These are phyloP conservation scores for Benthosema pterotum DNA, from an alignment of 2,797 vertebrate genomes.

Conservation along the genomic window DNA sequence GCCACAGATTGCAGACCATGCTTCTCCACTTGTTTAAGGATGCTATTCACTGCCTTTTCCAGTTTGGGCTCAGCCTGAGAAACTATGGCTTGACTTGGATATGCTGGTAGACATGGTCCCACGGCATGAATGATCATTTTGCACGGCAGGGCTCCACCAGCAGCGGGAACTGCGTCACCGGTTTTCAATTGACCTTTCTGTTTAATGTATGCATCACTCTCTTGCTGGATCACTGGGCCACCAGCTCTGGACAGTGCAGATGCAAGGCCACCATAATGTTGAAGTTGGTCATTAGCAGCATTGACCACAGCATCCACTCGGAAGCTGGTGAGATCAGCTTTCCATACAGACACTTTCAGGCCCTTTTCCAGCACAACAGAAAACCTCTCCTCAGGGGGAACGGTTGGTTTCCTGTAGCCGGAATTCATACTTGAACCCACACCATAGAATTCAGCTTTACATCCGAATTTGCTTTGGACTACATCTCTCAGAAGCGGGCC, in stretches of 20 bases:
- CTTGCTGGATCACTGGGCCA: conserved; percentile 75
- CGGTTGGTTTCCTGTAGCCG: neutral
- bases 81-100: accelerated
- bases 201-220: conserved; percentile 41
- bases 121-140: conserved; percentile 86
- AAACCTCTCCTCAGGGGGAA: conserved; percentile 54
- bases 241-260: conserved; percentile 75
- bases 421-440: conserved; percentile 1
- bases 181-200: accelerated
- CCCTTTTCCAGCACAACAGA: conserved; percentile 37
- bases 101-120: conserved; percentile 63
- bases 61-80: accelerated
- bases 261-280: conserved; percentile 83
- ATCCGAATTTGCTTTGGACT: conserved; percentile 80
- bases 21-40: conserved; percentile 47
- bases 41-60: conserved; percentile 23
- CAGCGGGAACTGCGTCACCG: conserved; percentile 62
- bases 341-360: conserved; percentile 83
- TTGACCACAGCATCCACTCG: conserved; percentile 86
- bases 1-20: conserved; percentile 73
- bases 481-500: conserved; percentile 49
- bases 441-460: conserved; percentile 50
- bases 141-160: conserved; percentile 83
- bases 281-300: conserved; percentile 80
- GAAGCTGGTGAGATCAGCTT: conserved; percentile 84